Evolutionary conservation across 2,888 invertebrate species (phyloP), one percentile per base, ranked within the genome.

Genomic region (Platypus cylindrus): DNA sequence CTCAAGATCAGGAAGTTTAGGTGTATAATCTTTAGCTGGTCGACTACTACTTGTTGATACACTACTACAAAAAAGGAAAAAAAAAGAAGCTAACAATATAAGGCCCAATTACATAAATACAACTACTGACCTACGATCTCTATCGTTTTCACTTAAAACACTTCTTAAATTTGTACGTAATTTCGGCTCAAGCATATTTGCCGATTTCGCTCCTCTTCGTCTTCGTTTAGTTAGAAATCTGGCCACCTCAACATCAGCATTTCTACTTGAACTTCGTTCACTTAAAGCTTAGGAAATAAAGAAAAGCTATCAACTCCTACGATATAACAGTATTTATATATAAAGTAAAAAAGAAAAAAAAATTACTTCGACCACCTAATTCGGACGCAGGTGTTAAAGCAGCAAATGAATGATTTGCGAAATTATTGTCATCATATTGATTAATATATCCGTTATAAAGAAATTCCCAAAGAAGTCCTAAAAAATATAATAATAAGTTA

Each of bases 401-500:
- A 11, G 24, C 12, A 24, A 24, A 24, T 24, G 24, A 12, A 24
- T n/a, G 24, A 24, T 24, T 24, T 11, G 12, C 3, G 4, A 24
- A 24, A 24, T 11, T n/a, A 24, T 24, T 3, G n/a, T 24, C 12
- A 5, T n/a, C 3, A 11, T 11, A 24, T 5, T 24, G 12, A 4
- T 12, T 12, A 5, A 12, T n/a, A 11, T n/a, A 11, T 11, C 14
- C 15, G 13, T 14, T n/a, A n/a, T 13, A 16, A 8, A 32, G 18
- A 33, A 33, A 33, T 8, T 33, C 27, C 33, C 33, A 33, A 18
- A 11, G 20, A 17, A 20, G 25, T n/a, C 33, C 33, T 33, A 26
- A 27, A 24, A 24, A 4, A 30, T 11, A 3, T 26, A 8, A 8
- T 25, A 9, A n/a, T 26, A 13, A 7, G 15, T 5, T 2, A 17